Base-by-base conservation (phyloP, 1,140 invertebrate species). In the Drosophila sucinea region DNA sequence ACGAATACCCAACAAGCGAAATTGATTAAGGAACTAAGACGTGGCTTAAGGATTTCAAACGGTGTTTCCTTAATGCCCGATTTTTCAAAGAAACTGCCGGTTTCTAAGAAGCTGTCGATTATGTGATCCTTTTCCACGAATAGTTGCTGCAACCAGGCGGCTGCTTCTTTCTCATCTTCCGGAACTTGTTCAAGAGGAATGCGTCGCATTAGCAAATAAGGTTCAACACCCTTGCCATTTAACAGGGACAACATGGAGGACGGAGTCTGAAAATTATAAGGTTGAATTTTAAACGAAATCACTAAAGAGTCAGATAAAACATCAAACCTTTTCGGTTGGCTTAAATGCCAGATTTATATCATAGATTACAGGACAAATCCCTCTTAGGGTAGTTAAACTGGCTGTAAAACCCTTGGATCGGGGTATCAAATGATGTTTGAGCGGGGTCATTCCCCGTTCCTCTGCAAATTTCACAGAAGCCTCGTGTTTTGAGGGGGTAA, bases 371-470 rank as follows among this genome's bases (percentile, higher is more conserved):
- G 95, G 94, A 67, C 97, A 95, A 93, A 96, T 96, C 4, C 94
- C 95, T 85, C 94, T 94, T 81, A 97, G 94, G 60, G 95, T 93
- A 10, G 94, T 95, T 67, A 97, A 87, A 90, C 96, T 96, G 47
- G 95, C 95, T 1, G 94, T 95, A 91, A 99, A 99, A 8, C 98
- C 98, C 92, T 96, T 97, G 3, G 97, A 97, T 58, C 98, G 94
- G n/a, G 98, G 98, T 35, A 97, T 95, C 33, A 99, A 93, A 93
- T 98, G 98, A 91, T 99, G 95, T 81, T 98, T 97, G 32, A 99
- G 93, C 77, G 95, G 92, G 3, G 97, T 96, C 74, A 99, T 94
- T 77, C 97, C 96, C 77, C 97, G 96, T 81, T 98, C 95, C 82
- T 94, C 94, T 0, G 98, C 97, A 92, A 98, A 98, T 79, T 97